Evolutionary conservation across 2,888 invertebrate genomes (phyloP), one percentile per base, ranked within the genome.

Genomic region (Pseudococcus jackbeardsleyi): DNA sequence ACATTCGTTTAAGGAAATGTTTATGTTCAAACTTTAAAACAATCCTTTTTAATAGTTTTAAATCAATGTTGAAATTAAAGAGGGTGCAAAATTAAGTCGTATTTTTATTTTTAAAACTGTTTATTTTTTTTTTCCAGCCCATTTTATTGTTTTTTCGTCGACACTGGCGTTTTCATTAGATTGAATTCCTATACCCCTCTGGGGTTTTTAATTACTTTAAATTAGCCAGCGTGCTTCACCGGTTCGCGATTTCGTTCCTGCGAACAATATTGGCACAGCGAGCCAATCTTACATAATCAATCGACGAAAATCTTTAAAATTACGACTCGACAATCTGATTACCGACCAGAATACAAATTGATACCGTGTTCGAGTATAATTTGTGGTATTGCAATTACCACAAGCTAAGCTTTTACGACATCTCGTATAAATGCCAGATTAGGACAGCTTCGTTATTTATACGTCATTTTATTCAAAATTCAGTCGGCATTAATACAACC

Each of bases 1-100:
- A 72, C 68, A 72, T 72, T 72, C 68, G 68, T 72, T 72, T 72
- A 72, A 72, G 68, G 68, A 72, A 79, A 79, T 79, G 79, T 79
- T 79, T 79, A 79, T 42, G 79, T 79, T 19, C 42, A 42, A 79
- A 79, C n/a, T 79, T 79, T 79, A 79, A 79, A 79, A 79, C 79
- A 79, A 79, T 79, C 19, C 79, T 79, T 79, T 79, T 79, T 79
- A 79, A 79, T 79, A 79, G 79, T 79, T 39, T 79, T 79, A 79
- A 79, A 79, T 79, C 79, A 79, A 79, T 79, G 79, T 79, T 79
- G 79, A 79, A 79, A 79, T 79, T 79, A 79, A 79, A 79, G 33
- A 42, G 79, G 79, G 79, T 42, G 79, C 42, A 79, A 72, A 79
- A 79, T 79, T 79, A 79, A 79, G 79, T 79, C 79, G 79, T 79